Base-by-base conservation (phyloP, 2,797 vertebrate genomes). In the Knipowitschia caucasica region DNA sequence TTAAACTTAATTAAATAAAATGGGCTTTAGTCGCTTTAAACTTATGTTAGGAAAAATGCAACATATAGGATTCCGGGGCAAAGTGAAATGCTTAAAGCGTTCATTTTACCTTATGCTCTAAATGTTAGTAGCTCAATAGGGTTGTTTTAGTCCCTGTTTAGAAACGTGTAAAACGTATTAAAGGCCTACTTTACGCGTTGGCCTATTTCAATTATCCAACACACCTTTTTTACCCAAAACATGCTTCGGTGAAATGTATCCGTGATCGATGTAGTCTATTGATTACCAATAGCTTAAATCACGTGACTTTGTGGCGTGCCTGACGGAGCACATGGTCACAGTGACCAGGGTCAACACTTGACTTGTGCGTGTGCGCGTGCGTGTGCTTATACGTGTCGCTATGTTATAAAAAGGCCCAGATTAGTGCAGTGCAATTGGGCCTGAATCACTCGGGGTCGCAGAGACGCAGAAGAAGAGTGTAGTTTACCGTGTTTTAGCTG, bases 251-350 rank as follows among this genome's bases (percentile, higher is more conserved):
- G 46, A 45, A 66, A 84, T 80, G 38, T 81, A 85, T 77, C 50
- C 3, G 4, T 23, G 33, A 53, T 85, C 80, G 35, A 84, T 84
- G 26, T 72, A n/a, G n/a, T n/a, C n/a, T n/a, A 86, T 85, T 14
- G 82, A 85, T 80, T 69, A 58, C 69, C 72, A 71, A 85, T 86
- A 56, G 55, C 64, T 67, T 78, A 63, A 58, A 50, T 62, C 49
- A 45, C 59, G 29, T 49, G 46, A 17, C 50, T 73, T 55, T 27
- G 30, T 38, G 36, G 39, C 33, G 63, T 76, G 72, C 70, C 67
- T 67, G 70, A 62, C 78, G 27, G 18, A 17, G 26, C 46, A 33
- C 63, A 33, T 59, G 69, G 57, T 54, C 67, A 77, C 72, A 64
- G 58, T 64, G 59, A 65, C 44, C 71, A 51, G 56, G 64, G 65